Evolutionary conservation across 2,113 vertebrate species (phyloP), one percentile per base, ranked within the genome.

Genomic region (Aix galericulata): DNA sequence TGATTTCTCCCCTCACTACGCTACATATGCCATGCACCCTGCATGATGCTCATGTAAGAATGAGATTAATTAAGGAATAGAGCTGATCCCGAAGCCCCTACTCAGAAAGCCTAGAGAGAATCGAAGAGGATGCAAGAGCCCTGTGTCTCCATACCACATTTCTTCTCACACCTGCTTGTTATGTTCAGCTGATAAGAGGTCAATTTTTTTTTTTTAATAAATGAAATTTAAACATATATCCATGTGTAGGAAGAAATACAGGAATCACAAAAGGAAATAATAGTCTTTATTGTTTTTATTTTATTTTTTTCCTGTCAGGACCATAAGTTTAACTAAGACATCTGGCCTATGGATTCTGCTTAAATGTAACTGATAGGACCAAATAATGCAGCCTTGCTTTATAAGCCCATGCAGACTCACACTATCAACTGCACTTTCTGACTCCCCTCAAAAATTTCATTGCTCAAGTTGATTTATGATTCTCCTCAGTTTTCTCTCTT

Each of bases 21-120:
- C 40, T 40, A 60, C 34, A 42, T 34, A 20, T 10, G 40, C 23
- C 73, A 82, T 1, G 1, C 5, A 2, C 29, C 82, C 91, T 58
- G 46, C 52, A 50, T 0, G 2, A 22, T 13, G 29, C 23, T 86
- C 0, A 0, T 16, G 50, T 2, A 56, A 42, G 11, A 81, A 79
- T 7, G 34, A 75, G 38, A 50, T 26, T 23, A 60, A 85, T 42
- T n/a, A 40, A 82, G 20, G 22, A 62, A 15, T 25, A 68, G 53
- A 55, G 32, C 38, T 0, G 1, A 60, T 73, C 71, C 50, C n/a
- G 11, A 26, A 1, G 1, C 38, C 11, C 31, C 36, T 29, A 46
- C 46, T 66, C 63, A 79, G 48, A 72, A 53, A 55, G 16, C 46
- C 36, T 8, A 44, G 0, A 34, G n/a, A 56, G 66, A 85, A n/a